Conservation (phyloP, 2,113 vertebrate species). For the Martes martes region DNA sequence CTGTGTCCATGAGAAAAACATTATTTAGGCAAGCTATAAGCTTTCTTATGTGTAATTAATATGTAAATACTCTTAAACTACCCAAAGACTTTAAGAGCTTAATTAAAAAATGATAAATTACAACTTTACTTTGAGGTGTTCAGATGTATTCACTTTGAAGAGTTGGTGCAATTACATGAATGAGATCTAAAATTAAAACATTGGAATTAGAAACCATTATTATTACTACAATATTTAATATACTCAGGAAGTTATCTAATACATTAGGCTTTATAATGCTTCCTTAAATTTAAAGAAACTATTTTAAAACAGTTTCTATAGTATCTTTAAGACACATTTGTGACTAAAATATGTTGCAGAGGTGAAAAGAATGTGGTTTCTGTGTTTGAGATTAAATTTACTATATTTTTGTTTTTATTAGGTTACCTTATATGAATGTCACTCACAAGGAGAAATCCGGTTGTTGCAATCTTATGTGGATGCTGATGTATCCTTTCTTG, state of each 20-base stretch:
- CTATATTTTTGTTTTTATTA: constrained; percentile 71
- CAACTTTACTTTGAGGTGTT: not conserved
- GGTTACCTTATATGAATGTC: constrained; percentile 99
- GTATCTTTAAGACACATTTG: not conserved
- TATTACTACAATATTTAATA: not conserved
- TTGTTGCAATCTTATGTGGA: constrained; percentile 97
- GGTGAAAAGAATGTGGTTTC: not conserved
- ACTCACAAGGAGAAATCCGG: constrained; percentile 96
- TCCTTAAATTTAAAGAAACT: constrained; percentile 22
- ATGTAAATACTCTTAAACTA: not conserved
- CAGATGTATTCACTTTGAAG: not conserved
- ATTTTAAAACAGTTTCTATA: constrained; percentile 22
- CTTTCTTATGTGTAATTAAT: not conserved
- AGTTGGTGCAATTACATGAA: not conserved
- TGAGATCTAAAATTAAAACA: constrained; percentile 21
- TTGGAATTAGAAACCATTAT: not conserved
- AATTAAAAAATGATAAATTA: not conserved
- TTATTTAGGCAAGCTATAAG: not conserved
- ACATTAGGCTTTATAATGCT: constrained; percentile 20
- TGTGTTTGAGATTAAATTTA: constrained; percentile 1
- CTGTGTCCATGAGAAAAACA: not conserved
- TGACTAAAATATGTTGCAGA: not conserved
- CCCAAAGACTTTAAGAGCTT: not conserved
- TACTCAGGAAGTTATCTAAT: not conserved
- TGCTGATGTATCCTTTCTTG: constrained; percentile 96